These are phyloP conservation scores for Campopleginae sp. DNA, from an alignment of 2,888 invertebrate genomes.

Conservation along the genomic window DNA sequence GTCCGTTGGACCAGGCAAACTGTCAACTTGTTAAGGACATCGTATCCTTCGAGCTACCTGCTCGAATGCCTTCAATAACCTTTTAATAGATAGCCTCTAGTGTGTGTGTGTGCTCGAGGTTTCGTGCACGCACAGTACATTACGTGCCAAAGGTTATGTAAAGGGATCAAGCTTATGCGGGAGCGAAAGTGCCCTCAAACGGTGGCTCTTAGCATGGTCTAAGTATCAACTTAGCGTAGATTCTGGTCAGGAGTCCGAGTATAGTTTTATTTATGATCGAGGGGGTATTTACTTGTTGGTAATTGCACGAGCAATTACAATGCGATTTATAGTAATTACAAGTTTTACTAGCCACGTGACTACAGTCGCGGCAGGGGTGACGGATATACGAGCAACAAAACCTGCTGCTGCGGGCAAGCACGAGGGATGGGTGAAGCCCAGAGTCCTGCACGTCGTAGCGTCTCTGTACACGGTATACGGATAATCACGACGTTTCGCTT, in stretches of 20 bases:
- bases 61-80: neutral
- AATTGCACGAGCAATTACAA: conserved; percentile 77
- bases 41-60: neutral
- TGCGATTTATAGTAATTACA: conserved; percentile 81
- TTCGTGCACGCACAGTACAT: neutral
- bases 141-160: conserved; percentile 31
- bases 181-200: conserved; percentile 56
- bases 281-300: conserved; percentile 73
- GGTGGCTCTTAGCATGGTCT: conserved; percentile 19
- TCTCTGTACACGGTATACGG: conserved; percentile 27
- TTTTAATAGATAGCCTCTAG: conserved; percentile 6
- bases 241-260: conserved; percentile 49
- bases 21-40: neutral
- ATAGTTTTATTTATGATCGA: conserved; percentile 77
- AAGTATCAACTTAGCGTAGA: conserved; percentile 26
- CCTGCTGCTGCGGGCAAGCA: neutral
- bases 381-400: neutral
- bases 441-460: neutral
- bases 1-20: neutral
- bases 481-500: conserved; percentile 49
- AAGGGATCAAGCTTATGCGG: conserved; percentile 40
- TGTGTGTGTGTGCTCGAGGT: neutral
- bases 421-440: conserved; percentile 9
- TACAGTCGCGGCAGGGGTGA: neutral
- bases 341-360: conserved; percentile 73